phyloP scores from a whole-genome alignment of 2,113 vertebrate genomes.

The Leucosticte australis region DNA sequence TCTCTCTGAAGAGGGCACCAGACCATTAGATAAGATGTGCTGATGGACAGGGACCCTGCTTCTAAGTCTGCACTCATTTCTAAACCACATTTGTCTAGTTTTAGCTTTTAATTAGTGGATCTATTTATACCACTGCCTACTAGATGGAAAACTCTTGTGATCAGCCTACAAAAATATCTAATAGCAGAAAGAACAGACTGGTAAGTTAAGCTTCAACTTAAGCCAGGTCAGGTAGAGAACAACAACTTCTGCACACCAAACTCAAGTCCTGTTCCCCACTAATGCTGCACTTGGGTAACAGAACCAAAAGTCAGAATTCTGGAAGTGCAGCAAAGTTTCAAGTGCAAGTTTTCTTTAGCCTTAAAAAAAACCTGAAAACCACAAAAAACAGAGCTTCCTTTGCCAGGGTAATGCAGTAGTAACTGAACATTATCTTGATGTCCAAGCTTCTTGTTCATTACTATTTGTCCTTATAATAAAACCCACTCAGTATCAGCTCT shows the following conservation, averaged over 20 bases:
- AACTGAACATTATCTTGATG: neutral
- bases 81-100: neutral
- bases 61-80: neutral
- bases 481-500: neutral
- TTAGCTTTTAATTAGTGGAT: neutral
- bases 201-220: neutral
- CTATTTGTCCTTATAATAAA: neutral
- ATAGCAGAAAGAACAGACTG: neutral
- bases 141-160: neutral
- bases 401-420: neutral
- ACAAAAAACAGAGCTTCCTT: neutral
- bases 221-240: neutral
- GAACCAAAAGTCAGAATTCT: neutral
- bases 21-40: neutral
- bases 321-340: neutral
- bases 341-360: neutral
- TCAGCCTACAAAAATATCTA: neutral
- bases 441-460: neutral
- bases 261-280: neutral
- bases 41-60: neutral
- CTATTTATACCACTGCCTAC: neutral
- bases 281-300: neutral
- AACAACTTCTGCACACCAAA: neutral
- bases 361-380: neutral
- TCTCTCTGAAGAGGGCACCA: constrained; percentile 35